A percentile compares a stretch with the other conserved stretches of the same genome.
Evolutionary conservation across 2,797 vertebrate genomes (phyloP).

Genomic region (Chelon labrosus): DNA sequence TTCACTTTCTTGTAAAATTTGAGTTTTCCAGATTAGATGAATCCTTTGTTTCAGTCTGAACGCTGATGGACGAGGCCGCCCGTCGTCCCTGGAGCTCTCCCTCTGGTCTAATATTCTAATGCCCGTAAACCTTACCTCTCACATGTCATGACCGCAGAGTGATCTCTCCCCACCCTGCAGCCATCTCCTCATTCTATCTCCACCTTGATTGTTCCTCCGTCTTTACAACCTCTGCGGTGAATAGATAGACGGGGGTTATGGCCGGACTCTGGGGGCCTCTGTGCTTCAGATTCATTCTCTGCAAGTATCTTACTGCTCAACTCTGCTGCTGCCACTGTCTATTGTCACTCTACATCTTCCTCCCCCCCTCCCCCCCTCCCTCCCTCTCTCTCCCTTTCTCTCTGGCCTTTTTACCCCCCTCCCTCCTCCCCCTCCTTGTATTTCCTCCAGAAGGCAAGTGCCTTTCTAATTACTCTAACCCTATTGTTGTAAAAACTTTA

Average conservation of each 20-base stretch:
- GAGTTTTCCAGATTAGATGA: background rate
- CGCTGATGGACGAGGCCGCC: slow-evolving; percentile 26
- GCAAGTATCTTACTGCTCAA: slow-evolving; percentile 31
- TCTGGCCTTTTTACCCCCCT: background rate
- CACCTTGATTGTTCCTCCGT: slow-evolving; percentile 66
- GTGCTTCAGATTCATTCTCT: slow-evolving; percentile 17
- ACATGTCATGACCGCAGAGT: slow-evolving; percentile 53
- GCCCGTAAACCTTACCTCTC: slow-evolving; percentile 59
- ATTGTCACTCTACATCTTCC: slow-evolving; percentile 10
- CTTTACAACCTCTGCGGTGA: slow-evolving; percentile 68
- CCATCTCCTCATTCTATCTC: slow-evolving; percentile 67
- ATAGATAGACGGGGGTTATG: slow-evolving; percentile 48
- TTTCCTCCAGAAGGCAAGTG: slow-evolving; percentile 60
- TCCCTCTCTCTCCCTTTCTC: background rate
- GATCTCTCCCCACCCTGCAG: slow-evolving; percentile 66
- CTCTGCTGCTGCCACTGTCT: slow-evolving; percentile 27
- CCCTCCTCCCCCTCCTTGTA: slow-evolving; percentile 17
- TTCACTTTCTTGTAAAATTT: no score
- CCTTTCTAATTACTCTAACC: slow-evolving; percentile 76
- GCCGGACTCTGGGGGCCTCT: slow-evolving; percentile 37
- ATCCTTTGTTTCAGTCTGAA: background rate
- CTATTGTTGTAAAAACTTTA: slow-evolving; percentile 81
- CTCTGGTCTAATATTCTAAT: slow-evolving; percentile 69
- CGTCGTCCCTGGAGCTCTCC: slow-evolving; percentile 45
- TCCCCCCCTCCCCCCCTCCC: background rate